Conservation (phyloP, 2,888 invertebrate species). For the Athalia circularis region DNA sequence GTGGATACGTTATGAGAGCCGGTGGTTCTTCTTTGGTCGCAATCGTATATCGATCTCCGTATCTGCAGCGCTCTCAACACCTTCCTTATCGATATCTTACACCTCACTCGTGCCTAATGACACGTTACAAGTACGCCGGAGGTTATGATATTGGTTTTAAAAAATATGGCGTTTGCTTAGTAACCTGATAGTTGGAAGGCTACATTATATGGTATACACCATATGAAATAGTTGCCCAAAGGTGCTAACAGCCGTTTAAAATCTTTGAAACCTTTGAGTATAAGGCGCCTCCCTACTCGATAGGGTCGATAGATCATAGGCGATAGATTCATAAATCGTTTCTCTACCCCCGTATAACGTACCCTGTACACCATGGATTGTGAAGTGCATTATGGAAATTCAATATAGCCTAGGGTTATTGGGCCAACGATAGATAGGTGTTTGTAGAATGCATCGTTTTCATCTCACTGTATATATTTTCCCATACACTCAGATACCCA, state of each 20-base stretch:
- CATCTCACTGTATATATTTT: background rate
- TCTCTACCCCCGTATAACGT: background rate
- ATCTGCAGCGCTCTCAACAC: slow-evolving; percentile 72
- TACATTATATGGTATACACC: background rate
- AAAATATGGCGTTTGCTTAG: slow-evolving; percentile 69
- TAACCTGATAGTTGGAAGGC: slow-evolving; percentile 62
- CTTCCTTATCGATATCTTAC: slow-evolving; percentile 69
- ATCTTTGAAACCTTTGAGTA: slow-evolving; percentile 20
- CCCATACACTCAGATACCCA: background rate
- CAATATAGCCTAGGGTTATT: slow-evolving; percentile 40
- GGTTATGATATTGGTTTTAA: slow-evolving; percentile 63
- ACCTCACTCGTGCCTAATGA: slow-evolving; percentile 65
- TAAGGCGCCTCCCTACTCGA: slow-evolving; percentile 24
- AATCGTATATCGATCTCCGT: slow-evolving; percentile 49
- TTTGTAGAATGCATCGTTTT: slow-evolving; percentile 35
- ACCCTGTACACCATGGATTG: slow-evolving; percentile 26
- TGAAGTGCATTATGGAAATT: slow-evolving; percentile 47
- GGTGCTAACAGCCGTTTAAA: slow-evolving; percentile 44
- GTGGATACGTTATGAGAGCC: background rate
- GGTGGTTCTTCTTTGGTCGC: slow-evolving; percentile 20
- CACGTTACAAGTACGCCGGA: slow-evolving; percentile 65
- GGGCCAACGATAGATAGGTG: slow-evolving; percentile 38
- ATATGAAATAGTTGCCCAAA: slow-evolving; percentile 2
- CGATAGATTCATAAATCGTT: slow-evolving; percentile 49
- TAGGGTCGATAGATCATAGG: slow-evolving; percentile 46